Conservation (phyloP, 2,113 vertebrate species). For the Pygoscelis adeliae region DNA sequence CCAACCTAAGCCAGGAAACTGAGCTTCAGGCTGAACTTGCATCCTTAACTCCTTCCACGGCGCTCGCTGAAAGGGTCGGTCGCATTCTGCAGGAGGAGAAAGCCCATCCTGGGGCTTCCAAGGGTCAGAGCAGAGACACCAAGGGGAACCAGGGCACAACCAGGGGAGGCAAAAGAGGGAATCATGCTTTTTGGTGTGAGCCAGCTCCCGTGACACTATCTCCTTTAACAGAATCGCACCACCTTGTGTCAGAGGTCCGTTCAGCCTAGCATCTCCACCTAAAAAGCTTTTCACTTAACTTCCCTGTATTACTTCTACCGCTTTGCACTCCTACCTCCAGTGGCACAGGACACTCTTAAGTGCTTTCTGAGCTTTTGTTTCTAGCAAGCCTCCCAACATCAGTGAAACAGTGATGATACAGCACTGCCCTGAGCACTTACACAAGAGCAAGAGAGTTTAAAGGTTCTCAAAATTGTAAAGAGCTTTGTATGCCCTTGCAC, state of each 20-base stretch:
- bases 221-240: neutral
- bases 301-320: neutral
- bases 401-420: neutral
- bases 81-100: neutral
- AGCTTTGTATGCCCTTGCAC: neutral
- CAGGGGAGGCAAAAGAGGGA: neutral
- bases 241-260: neutral
- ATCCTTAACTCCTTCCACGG: neutral
- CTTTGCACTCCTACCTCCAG: neutral
- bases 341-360: neutral
- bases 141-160: neutral
- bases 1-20: neutral
- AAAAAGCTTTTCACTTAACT: neutral
- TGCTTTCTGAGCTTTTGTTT: neutral
- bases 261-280: neutral
- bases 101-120: neutral
- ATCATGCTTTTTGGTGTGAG: neutral
- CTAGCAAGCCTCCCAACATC: neutral
- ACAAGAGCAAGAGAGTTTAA: neutral
- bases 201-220: fast-evolving
- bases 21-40: neutral
- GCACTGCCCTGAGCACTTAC: neutral
- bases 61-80: neutral
- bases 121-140: neutral
- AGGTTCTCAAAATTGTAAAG: neutral